phyloP scores from a whole-genome alignment of 2,888 invertebrate genomes.

The Hirtodrosophila alboralis region DNA sequence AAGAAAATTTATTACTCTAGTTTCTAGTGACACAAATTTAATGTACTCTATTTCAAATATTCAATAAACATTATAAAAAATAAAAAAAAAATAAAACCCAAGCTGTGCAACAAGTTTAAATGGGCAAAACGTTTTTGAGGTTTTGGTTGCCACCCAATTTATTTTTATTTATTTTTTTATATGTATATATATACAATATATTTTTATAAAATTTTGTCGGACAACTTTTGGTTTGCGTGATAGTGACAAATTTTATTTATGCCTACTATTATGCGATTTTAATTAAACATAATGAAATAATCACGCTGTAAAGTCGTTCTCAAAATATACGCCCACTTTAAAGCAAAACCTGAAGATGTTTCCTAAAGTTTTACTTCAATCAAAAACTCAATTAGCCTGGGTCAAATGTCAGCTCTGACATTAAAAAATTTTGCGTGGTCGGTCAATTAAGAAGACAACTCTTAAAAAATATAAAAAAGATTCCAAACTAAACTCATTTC shows the following conservation, averaged over 20 bases:
- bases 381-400: conserved; percentile 48
- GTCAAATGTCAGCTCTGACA: conserved; percentile 52
- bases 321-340: conserved; percentile 7
- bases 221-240: conserved; percentile 34
- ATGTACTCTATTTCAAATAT: no score
- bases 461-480: conserved; percentile 36
- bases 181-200: conserved; percentile 18
- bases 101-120: conserved; percentile 71
- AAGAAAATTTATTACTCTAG: conserved; percentile 20
- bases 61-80: no score
- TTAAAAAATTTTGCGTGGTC: conserved; percentile 53
- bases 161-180: conserved; percentile 17
- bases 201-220: conserved; percentile 3
- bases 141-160: conserved; percentile 65
- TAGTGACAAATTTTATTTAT: conserved; percentile 43
- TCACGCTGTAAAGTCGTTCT: conserved; percentile 26
- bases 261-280: conserved; percentile 42
- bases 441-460: conserved; percentile 53
- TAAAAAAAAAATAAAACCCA: conserved; percentile 18
- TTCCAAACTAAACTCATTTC: conserved; percentile 60
- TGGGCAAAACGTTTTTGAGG: conserved; percentile 56
- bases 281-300: conserved; percentile 50
- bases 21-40: no score
- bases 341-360: not conserved
- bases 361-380: conserved; percentile 23